Conservation (phyloP, 2,797 vertebrate species). For the Esox lucius region DNA sequence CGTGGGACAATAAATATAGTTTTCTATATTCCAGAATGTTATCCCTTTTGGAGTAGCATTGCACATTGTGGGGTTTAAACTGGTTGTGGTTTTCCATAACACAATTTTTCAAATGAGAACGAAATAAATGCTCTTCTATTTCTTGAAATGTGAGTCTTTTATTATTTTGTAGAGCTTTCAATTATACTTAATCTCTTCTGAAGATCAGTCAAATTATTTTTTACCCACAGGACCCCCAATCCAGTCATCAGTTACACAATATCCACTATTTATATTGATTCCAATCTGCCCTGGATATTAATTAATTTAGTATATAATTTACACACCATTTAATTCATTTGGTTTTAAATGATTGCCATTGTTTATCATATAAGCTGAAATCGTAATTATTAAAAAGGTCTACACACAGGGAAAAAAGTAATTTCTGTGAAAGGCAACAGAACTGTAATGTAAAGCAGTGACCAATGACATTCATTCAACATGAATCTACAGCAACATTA, state of each 20-base stretch:
- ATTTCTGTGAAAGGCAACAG: too few species aligned
- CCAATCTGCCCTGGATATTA: background rate
- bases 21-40: slow-evolving; percentile 30
- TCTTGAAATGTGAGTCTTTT: slow-evolving; percentile 21
- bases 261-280: background rate
- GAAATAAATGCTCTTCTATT: slow-evolving; percentile 62
- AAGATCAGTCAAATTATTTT: background rate
- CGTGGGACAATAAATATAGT: slow-evolving; percentile 33
- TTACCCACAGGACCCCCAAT: slow-evolving; percentile 1
- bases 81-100: slow-evolving; percentile 43
- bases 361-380: background rate
- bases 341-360: too few species aligned
- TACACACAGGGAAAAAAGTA: too few species aligned
- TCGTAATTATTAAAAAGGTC: too few species aligned
- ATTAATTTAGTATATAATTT: too few species aligned
- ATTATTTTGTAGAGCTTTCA: background rate
- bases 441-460: background rate
- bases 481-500: background rate
- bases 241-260: slow-evolving; percentile 26
- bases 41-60: slow-evolving; percentile 17
- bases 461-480: background rate
- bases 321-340: too few species aligned
- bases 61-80: slow-evolving; percentile 35
- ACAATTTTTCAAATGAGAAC: slow-evolving; percentile 43
- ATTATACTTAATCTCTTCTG: background rate